Percentiles rank a stretch among this genome's conserved stretches.
phyloP scores from a whole-genome alignment of 2,797 vertebrate species.

The Typhlichthys eigenmanni region DNA sequence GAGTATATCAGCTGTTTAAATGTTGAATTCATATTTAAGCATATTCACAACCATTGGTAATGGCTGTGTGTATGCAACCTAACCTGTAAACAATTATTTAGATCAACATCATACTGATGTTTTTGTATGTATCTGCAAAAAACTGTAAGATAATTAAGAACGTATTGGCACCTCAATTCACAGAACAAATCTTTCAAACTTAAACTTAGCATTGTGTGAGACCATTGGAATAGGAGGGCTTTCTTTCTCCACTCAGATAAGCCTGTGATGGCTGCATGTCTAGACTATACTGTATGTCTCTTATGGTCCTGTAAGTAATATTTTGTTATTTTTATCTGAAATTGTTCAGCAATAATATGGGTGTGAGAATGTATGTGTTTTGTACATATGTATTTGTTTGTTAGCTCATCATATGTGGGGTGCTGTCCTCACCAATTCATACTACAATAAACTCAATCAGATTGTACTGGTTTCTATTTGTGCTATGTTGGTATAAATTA shows the following conservation, averaged over 20 bases:
- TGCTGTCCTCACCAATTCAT: slow-evolving; percentile 57
- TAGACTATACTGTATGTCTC: slow-evolving; percentile 14
- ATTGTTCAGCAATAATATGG: slow-evolving; percentile 31
- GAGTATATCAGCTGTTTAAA: slow-evolving; percentile 6
- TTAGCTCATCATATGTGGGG: slow-evolving; percentile 43
- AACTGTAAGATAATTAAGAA: too few species aligned
- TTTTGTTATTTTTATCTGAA: slow-evolving; percentile 54
- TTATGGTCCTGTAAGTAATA: slow-evolving; percentile 31
- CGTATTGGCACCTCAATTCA: too few species aligned
- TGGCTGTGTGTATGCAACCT: slow-evolving; percentile 28
- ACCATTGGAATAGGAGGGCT: too few species aligned
- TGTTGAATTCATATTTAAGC: slow-evolving; percentile 13
- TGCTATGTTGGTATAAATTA: background rate
- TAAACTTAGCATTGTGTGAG: too few species aligned
- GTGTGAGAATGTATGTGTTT: slow-evolving; percentile 53
- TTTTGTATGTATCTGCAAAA: too few species aligned
- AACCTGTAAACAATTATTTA: slow-evolving; percentile 9
- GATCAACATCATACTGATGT: too few species aligned
- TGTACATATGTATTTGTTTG: slow-evolving; percentile 72
- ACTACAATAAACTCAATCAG: slow-evolving; percentile 57
- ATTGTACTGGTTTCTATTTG: background rate
- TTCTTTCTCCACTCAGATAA: slow-evolving; percentile 1
- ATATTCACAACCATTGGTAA: background rate
- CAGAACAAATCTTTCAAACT: too few species aligned
- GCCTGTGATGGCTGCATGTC: background rate